Conservation (phyloP, 2,113 vertebrate species). For the Coregonus clupeaformis region DNA sequence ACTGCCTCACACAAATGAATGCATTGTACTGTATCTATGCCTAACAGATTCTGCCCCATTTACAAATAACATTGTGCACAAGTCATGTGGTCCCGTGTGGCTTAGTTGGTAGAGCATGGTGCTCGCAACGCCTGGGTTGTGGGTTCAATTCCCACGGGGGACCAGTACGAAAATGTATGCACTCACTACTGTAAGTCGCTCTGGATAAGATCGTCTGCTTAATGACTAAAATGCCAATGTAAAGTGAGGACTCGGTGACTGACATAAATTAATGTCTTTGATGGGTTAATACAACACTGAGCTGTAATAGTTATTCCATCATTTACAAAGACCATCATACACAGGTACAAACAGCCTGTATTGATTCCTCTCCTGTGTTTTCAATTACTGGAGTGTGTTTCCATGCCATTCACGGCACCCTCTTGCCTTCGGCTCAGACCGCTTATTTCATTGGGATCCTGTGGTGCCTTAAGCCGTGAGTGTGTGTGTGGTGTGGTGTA, state of each 20-base stretch:
- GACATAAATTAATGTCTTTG: no score
- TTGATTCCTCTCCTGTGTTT: constrained; percentile 10
- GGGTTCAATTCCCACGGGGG: no score
- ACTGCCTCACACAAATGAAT: constrained; percentile 3
- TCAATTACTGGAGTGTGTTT: constrained; percentile 36
- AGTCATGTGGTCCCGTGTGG: no score
- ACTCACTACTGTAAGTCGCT: no score
- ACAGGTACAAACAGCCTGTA: constrained; percentile 15
- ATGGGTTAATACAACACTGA: no score
- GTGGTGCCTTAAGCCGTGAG: not conserved
- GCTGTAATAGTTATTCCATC: constrained; percentile 7
- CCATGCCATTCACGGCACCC: constrained; percentile 39
- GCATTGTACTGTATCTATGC: not conserved
- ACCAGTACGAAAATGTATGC: no score
- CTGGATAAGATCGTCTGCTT: no score
- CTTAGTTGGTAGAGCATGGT: no score
- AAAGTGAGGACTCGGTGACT: no score
- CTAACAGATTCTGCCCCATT: constrained; percentile 15
- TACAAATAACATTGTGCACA: not conserved
- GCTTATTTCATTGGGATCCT: not conserved
- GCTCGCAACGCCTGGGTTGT: no score
- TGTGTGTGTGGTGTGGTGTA: not conserved
- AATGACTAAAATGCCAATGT: no score
- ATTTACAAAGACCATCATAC: not conserved
- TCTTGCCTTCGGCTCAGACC: constrained; percentile 26